phyloP scores from a whole-genome alignment of 2,888 invertebrate genomes.

The Augochlorella aurata region DNA sequence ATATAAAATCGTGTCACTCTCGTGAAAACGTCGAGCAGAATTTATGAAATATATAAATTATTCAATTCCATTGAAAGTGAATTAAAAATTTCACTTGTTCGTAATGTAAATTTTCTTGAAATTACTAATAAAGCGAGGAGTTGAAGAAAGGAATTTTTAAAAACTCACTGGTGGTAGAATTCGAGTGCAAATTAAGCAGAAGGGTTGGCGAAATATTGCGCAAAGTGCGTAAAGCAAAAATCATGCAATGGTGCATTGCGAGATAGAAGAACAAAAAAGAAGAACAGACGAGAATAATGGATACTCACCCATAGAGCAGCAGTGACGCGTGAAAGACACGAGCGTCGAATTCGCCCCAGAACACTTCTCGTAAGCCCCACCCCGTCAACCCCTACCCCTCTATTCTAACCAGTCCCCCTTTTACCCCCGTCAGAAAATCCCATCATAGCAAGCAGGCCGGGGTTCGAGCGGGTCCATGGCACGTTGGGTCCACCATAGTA shows the following conservation, averaged over 20 bases:
- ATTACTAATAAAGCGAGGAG: too few relatives aligned
- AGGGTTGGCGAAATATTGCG: neutral
- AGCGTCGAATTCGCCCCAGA: conserved; percentile 48
- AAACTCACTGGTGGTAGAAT: neutral
- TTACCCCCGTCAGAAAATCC: conserved; percentile 73
- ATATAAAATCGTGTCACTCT: too few relatives aligned
- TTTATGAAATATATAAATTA: too few relatives aligned
- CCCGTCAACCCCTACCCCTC: conserved; percentile 73
- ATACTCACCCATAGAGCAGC: neutral
- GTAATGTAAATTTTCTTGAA: too few relatives aligned
- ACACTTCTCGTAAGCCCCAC: conserved; percentile 75
- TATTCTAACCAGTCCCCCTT: conserved; percentile 71
- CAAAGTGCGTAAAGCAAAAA: neutral
- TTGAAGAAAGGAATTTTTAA: neutral
- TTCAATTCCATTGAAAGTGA: too few relatives aligned
- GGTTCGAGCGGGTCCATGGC: conserved; percentile 66
- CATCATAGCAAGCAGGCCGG: conserved; percentile 67
- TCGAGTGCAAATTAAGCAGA: neutral
- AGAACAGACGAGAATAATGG: neutral
- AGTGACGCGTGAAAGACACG: conserved; percentile 46
- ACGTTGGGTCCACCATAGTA: conserved; percentile 77
- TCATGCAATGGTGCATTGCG: neutral
- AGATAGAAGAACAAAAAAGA: neutral
- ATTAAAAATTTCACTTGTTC: too few relatives aligned
- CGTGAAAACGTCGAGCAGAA: too few relatives aligned